Conservation (phyloP, 2,113 vertebrate species). For the Solea solea region DNA sequence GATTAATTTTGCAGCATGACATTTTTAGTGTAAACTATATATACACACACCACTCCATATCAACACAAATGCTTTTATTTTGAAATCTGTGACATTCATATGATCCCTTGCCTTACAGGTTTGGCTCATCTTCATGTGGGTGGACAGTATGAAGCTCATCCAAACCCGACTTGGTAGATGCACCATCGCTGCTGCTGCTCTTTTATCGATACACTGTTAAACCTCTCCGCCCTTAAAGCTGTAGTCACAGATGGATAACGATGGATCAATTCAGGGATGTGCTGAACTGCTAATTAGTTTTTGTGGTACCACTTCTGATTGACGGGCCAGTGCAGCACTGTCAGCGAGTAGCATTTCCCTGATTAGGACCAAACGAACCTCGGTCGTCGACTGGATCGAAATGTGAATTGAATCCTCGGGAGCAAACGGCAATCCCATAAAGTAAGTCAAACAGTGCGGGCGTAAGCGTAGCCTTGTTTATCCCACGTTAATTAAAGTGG, state of each 20-base stretch:
- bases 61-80: too few relatives aligned
- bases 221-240: neutral
- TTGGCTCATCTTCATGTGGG: too few relatives aligned
- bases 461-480: neutral
- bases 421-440: neutral
- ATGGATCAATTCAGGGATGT: slow-evolving; percentile 20
- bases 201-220: slow-evolving; percentile 6
- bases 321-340: slow-evolving; percentile 20
- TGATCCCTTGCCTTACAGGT: too few relatives aligned
- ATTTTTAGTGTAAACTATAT: too few relatives aligned
- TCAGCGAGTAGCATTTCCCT: slow-evolving; percentile 50
- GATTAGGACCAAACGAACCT: slow-evolving; percentile 42
- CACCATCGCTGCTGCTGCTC: neutral
- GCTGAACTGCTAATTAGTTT: slow-evolving; percentile 34
- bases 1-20: too few relatives aligned
- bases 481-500: neutral
- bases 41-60: too few relatives aligned
- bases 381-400: slow-evolving; percentile 6
- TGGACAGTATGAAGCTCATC: too few relatives aligned
- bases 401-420: slow-evolving; percentile 22
- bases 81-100: too few relatives aligned
- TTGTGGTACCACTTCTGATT: slow-evolving; percentile 12
- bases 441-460: slow-evolving; percentile 4
- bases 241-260: slow-evolving; percentile 17
- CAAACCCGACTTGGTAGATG: neutral